Conservation (phyloP, 2,888 invertebrate species). For the Clivina fossor region DNA sequence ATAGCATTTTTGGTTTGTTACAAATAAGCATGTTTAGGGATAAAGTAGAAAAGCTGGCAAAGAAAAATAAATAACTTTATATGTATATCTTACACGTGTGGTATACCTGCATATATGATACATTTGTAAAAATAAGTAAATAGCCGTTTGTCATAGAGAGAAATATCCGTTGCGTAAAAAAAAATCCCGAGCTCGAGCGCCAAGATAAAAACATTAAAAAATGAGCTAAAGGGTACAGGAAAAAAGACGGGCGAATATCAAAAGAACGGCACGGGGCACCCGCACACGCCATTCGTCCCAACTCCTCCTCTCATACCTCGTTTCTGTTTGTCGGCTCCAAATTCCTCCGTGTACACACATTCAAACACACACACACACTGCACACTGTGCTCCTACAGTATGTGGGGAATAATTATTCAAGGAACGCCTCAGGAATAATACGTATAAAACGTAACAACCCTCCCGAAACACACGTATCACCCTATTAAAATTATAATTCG, state of each 20-base stretch:
- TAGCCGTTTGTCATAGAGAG: background rate
- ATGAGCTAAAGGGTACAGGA: background rate
- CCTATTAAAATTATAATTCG: constrained; percentile 34
- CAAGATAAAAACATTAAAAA: constrained; percentile 18
- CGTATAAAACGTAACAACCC: constrained; percentile 26
- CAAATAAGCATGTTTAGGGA: too few species aligned
- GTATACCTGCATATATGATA: background rate
- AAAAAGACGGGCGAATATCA: background rate
- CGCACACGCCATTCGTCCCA: constrained; percentile 16
- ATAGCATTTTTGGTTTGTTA: too few species aligned
- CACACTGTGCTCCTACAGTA: background rate
- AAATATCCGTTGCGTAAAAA: constrained; percentile 22
- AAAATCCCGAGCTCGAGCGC: constrained; percentile 18
- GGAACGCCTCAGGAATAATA: constrained; percentile 30
- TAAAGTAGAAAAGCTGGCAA: too few species aligned
- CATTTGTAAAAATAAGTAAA: background rate
- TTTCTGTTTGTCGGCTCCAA: constrained; percentile 21
- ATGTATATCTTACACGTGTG: background rate
- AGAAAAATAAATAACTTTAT: background rate
- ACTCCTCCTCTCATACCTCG: too few species aligned
- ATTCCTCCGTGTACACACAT: constrained; percentile 16
- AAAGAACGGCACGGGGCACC: background rate
- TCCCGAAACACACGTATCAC: constrained; percentile 27
- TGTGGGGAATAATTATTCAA: constrained; percentile 28
- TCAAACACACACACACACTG: background rate